phyloP scores from a whole-genome alignment of 2,888 invertebrate species.

The Leptinotarsa juncta region DNA sequence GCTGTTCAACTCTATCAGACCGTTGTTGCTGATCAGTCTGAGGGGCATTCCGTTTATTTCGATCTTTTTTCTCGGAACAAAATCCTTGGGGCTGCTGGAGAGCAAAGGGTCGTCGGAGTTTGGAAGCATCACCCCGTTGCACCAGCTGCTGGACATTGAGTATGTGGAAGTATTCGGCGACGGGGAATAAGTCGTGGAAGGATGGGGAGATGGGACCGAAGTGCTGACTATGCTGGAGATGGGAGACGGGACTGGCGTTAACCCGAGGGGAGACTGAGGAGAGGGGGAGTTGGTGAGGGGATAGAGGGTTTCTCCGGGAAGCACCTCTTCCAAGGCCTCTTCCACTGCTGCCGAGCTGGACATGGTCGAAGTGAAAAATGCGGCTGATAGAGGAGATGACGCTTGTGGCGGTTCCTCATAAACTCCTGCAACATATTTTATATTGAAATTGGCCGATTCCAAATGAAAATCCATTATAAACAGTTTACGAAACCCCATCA shows the following conservation, averaged over 20 bases:
- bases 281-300: conserved; percentile 70
- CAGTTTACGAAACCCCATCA: too few species aligned
- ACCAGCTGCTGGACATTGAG: conserved; percentile 65
- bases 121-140: conserved; percentile 86
- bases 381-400: conserved; percentile 84
- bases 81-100: conserved; percentile 87
- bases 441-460: neutral
- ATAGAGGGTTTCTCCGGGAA: conserved; percentile 78
- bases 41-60: conserved; percentile 70
- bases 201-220: conserved; percentile 54
- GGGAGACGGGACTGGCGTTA: conserved; percentile 71
- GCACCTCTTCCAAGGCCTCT: conserved; percentile 85
- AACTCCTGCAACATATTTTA: conserved; percentile 57
- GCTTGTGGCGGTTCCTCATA: conserved; percentile 78
- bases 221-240: conserved; percentile 59
- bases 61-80: conserved; percentile 70
- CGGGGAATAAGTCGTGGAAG: conserved; percentile 54
- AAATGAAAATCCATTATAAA: too few species aligned
- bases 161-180: conserved; percentile 64
- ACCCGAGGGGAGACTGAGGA: conserved; percentile 71
- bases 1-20: conserved; percentile 69
- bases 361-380: conserved; percentile 86
- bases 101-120: conserved; percentile 88
- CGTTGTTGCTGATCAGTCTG: conserved; percentile 69
- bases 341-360: conserved; percentile 89